Percentiles rank a stretch among this genome's conserved stretches.
phyloP scores from a whole-genome alignment of 64 coral and sea anemone genomes.

The Pocillopora verrucosa region DNA sequence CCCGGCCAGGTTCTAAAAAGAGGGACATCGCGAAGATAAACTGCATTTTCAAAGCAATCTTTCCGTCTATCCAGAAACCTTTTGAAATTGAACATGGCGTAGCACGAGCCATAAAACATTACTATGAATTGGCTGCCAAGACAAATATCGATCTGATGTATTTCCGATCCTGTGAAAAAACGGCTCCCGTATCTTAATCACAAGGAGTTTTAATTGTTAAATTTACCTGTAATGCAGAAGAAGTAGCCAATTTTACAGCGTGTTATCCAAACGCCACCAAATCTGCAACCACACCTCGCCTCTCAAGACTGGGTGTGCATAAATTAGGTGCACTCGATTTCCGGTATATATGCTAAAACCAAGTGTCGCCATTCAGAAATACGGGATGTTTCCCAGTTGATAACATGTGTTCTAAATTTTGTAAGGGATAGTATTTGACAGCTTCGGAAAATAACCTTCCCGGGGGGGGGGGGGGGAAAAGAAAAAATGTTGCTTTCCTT shows the following conservation, averaged over 20 bases:
- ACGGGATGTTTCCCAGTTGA: too few relatives aligned
- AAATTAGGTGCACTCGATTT: not conserved
- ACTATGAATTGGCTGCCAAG: not conserved
- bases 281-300: constrained; percentile 18
- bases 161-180: not conserved
- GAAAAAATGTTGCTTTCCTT: too few relatives aligned
- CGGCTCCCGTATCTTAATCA: too few relatives aligned
- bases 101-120: not conserved
- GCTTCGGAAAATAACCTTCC: too few relatives aligned
- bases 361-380: not conserved
- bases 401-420: not conserved
- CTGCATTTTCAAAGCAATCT: not conserved
- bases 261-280: not conserved
- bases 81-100: constrained; percentile 15
- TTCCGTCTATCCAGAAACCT: not conserved
- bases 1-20: not conserved
- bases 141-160: too few relatives aligned
- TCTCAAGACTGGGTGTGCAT: constrained; percentile 6
- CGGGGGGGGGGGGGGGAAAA: too few relatives aligned
- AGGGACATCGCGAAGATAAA: not conserved
- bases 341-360: not conserved
- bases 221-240: constrained; percentile 9
- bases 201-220: not conserved
- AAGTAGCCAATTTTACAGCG: not conserved
- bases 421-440: not conserved